These are phyloP conservation scores for Atractosteus spatula DNA, from an alignment of 2,113 vertebrate species.

Conservation along the genomic window DNA sequence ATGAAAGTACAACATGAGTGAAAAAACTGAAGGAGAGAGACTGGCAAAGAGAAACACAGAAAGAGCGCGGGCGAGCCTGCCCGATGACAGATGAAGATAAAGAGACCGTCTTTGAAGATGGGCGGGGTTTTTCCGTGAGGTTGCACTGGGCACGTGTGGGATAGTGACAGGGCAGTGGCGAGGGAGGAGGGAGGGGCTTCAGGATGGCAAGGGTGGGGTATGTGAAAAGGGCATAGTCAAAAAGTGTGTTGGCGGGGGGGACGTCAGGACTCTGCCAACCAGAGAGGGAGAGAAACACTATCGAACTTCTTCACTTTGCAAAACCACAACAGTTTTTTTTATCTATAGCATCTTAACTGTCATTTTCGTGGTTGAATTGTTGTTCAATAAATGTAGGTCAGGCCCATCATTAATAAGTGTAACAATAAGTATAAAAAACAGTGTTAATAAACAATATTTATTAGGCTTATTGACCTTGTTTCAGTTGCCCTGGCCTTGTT, in stretches of 20 bases:
- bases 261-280: constrained; percentile 26
- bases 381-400: too few relatives aligned
- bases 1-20: background rate
- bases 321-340: background rate
- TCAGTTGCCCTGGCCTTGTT: too few relatives aligned
- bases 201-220: constrained; percentile 19
- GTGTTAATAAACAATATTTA: too few relatives aligned
- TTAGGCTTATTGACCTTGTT: too few relatives aligned
- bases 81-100: constrained; percentile 70
- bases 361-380: too few relatives aligned
- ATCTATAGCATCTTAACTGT: too few relatives aligned
- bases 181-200: constrained; percentile 27
- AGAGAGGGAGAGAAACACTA: background rate
- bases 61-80: constrained; percentile 37
- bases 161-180: constrained; percentile 45
- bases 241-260: constrained; percentile 4
- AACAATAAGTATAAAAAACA: too few relatives aligned
- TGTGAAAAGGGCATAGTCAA: constrained; percentile 35
- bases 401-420: too few relatives aligned
- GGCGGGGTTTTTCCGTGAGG: constrained; percentile 42
- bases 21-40: constrained; percentile 19
- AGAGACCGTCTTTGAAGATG: constrained; percentile 53
- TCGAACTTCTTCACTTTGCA: constrained; percentile 15
- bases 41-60: constrained; percentile 35
- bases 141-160: constrained; percentile 48